A percentile compares a stretch with the other conserved stretches of the same genome.
phyloP scores from a whole-genome alignment of 2,113 vertebrate genomes.

The Anoura caudifer region DNA sequence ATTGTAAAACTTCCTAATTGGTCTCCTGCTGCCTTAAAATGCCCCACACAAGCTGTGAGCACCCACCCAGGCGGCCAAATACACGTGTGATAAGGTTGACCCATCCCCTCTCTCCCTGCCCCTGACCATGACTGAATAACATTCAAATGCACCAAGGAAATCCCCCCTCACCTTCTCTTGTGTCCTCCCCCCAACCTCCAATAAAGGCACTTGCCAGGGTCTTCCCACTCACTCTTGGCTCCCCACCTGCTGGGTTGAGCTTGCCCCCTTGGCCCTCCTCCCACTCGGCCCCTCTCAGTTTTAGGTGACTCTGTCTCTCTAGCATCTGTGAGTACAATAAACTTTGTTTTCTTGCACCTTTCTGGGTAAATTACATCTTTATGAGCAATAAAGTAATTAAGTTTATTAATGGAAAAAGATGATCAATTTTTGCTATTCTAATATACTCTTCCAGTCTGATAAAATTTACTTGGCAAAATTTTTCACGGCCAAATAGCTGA shows the following conservation, averaged over 20 bases:
- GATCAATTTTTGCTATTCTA: neutral
- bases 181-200: neutral
- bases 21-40: neutral
- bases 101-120: neutral
- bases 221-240: no score
- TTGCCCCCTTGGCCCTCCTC: neutral
- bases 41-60: neutral
- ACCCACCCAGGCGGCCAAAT: neutral
- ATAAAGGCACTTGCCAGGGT: neutral
- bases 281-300: fast-evolving
- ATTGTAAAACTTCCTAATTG: neutral
- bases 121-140: neutral
- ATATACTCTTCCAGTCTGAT: neutral
- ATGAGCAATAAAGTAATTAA: neutral
- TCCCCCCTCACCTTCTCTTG: neutral
- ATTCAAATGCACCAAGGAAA: neutral
- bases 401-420: neutral
- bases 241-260: neutral
- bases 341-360: neutral
- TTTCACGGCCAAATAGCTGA: neutral
- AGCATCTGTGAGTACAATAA: neutral
- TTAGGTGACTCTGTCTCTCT: neutral
- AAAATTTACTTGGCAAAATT: neutral
- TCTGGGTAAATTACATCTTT: neutral
- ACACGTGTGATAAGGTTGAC: neutral